Conservation (phyloP, 2,797 vertebrate species). For the Pangasius djambal region DNA sequence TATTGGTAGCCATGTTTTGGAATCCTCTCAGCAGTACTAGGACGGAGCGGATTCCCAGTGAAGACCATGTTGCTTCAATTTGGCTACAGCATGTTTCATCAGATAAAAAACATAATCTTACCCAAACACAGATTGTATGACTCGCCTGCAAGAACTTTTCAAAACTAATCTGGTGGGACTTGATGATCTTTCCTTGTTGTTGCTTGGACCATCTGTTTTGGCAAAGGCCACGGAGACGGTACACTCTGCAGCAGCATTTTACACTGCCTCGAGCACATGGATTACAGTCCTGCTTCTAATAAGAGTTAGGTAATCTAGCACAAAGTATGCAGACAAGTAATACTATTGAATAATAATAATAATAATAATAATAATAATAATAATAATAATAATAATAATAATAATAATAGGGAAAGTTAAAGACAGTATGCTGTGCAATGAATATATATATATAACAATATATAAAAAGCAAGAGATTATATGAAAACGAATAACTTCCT, state of each 20-base stretch:
- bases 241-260: conserved; percentile 40
- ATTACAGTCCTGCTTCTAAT: conserved; percentile 40
- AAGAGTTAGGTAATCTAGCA: conserved; percentile 28
- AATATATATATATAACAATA: not conserved
- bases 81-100: conserved; percentile 58
- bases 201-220: conserved; percentile 53
- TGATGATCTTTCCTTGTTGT: conserved; percentile 51
- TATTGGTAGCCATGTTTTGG: conserved; percentile 44
- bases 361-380: not conserved
- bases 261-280: conserved; percentile 38
- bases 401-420: not conserved
- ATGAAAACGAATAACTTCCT: not conserved
- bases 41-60: conserved; percentile 44
- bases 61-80: conserved; percentile 61
- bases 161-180: conserved; percentile 57
- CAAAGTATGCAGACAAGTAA: conserved; percentile 8
- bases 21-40: conserved; percentile 43
- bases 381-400: not conserved
- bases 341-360: conserved; percentile 13
- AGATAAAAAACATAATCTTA: conserved; percentile 55
- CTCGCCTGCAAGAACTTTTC: conserved; percentile 60
- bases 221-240: conserved; percentile 34
- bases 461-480: conserved; percentile 2
- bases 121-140: conserved; percentile 63
- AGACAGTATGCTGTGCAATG: not conserved